These are phyloP conservation scores for Panagrolaimus sp. DNA, from an alignment of 1,140 invertebrate species.

Conservation along the genomic window DNA sequence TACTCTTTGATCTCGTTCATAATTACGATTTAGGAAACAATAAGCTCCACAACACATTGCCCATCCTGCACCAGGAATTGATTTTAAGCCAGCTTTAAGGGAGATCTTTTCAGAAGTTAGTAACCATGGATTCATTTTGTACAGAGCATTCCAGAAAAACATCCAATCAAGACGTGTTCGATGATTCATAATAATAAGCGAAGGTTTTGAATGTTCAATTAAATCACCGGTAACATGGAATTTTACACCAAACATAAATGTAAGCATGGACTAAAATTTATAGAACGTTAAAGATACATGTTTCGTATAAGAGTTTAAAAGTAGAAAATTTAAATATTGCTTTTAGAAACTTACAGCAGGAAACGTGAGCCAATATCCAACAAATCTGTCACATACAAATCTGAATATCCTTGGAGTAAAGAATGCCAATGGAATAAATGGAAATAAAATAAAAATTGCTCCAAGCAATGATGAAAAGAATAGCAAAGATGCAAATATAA, in stretches of 20 bases:
- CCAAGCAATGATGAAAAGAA: constrained; percentile 50
- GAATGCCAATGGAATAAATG: constrained; percentile 52
- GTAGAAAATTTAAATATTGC: not conserved
- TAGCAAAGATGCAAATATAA: constrained; percentile 28
- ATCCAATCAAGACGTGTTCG: constrained; percentile 80
- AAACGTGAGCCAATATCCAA: constrained; percentile 57
- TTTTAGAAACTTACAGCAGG: constrained; percentile 48
- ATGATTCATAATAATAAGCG: constrained; percentile 79
- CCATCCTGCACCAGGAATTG: constrained; percentile 77
- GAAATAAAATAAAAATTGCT: constrained; percentile 52
- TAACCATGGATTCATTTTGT: constrained; percentile 69
- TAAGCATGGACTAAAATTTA: constrained; percentile 39
- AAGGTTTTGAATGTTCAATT: constrained; percentile 69
- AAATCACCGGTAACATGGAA: constrained; percentile 73
- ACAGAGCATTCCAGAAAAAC: constrained; percentile 77
- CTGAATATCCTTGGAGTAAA: constrained; percentile 37
- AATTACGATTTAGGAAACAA: constrained; percentile 75
- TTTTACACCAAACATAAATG: constrained; percentile 65
- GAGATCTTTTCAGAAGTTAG: constrained; percentile 71
- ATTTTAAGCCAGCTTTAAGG: constrained; percentile 73
- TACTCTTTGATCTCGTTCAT: constrained; percentile 71
- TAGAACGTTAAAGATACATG: too few relatives aligned
- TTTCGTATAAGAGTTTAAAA: constrained; percentile 18
- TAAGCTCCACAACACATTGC: constrained; percentile 80
- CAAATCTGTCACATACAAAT: constrained; percentile 48